phyloP scores from a whole-genome alignment of 2,113 vertebrate species.

The Cygnus atratus region DNA sequence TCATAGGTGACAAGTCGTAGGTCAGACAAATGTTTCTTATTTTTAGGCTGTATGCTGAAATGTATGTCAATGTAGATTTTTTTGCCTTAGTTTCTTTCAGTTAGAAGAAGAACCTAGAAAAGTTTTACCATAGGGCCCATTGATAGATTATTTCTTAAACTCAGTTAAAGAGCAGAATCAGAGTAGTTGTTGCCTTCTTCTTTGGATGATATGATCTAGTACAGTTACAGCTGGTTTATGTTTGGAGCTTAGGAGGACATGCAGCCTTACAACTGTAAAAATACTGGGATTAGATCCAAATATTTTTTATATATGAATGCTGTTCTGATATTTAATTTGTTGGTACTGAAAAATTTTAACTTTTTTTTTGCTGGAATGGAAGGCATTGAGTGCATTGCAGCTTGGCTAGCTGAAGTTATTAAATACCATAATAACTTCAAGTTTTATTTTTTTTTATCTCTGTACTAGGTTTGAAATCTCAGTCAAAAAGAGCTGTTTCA shows the following conservation, averaged over 20 bases:
- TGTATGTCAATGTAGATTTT: neutral
- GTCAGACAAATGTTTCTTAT: neutral
- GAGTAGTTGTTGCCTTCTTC: neutral
- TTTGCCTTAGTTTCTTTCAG: neutral
- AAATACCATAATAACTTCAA: neutral
- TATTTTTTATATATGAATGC: neutral
- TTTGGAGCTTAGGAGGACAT: neutral
- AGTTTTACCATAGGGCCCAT: fast-evolving
- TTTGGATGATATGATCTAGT: neutral
- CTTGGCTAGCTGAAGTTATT: neutral
- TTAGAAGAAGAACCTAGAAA: neutral
- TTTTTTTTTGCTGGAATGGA: neutral
- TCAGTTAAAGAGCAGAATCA: neutral
- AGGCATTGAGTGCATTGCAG: neutral
- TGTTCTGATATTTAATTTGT: neutral
- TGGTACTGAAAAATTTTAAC: neutral
- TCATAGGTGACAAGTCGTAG: neutral
- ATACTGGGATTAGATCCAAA: neutral
- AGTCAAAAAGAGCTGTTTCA: slow-evolving; percentile 93
- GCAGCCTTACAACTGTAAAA: neutral
- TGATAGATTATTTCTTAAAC: neutral
- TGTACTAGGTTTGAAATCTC: slow-evolving; percentile 91
- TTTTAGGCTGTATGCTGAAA: neutral
- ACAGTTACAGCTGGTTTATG: neutral
- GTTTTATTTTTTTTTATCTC: neutral